A percentile compares a stretch with the other conserved stretches of the same genome.
Conservation (phyloP, 2,888 invertebrate species). For the Amorpha juglandis region DNA sequence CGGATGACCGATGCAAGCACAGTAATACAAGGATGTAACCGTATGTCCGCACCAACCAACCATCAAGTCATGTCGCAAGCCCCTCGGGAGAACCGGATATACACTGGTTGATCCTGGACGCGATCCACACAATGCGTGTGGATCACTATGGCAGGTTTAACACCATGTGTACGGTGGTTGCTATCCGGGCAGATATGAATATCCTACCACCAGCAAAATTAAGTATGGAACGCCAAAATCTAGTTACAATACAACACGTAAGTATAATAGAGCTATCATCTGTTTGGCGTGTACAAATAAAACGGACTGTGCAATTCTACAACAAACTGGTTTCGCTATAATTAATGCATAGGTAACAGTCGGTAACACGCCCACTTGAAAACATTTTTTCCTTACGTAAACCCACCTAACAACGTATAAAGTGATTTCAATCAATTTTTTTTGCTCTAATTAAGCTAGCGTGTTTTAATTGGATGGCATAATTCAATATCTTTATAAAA, state of each 20-base stretch:
- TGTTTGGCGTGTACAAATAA: conserved; percentile 5
- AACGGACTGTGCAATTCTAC: conserved; percentile 12
- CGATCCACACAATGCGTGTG: too few species aligned
- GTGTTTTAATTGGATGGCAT: conserved; percentile 7
- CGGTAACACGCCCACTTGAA: conserved; percentile 19
- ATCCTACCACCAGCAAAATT: too few species aligned
- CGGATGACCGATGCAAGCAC: too few species aligned
- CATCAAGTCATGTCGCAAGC: too few species aligned
- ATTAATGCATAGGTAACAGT: conserved; percentile 26
- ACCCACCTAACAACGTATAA: conserved; percentile 23
- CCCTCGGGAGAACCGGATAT: too few species aligned
- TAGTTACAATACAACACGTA: conserved; percentile 3
- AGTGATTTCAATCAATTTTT: conserved; percentile 25
- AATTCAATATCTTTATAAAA: too few species aligned
- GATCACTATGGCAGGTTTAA: too few species aligned
- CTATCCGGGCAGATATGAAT: too few species aligned
- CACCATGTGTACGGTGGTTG: too few species aligned
- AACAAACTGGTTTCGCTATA: conserved; percentile 20
- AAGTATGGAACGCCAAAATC: not conserved
- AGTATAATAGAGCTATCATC: conserved; percentile 17
- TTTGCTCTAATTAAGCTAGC: conserved; percentile 14
- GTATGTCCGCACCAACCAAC: too few species aligned
- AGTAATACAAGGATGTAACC: too few species aligned
- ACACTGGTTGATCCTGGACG: too few species aligned
- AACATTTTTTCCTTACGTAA: conserved; percentile 28